phyloP scores from a whole-genome alignment of 2,888 invertebrate genomes.

The Podotricha telesiphe region DNA sequence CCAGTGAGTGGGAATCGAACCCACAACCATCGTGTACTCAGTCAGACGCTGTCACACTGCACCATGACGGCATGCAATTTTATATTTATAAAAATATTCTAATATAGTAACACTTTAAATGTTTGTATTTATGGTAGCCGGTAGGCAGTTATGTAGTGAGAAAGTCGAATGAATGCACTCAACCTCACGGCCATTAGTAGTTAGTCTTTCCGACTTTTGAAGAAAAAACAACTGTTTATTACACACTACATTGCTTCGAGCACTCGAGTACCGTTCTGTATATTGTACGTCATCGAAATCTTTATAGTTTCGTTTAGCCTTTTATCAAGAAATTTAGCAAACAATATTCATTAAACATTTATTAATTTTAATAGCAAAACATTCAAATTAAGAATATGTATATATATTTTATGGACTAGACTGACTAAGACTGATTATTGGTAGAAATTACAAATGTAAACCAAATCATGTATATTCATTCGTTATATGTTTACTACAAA shows the following conservation, averaged over 20 bases:
- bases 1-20: too few relatives aligned
- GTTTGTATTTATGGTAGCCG: background rate
- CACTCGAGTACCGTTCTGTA: conserved; percentile 14
- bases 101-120: background rate
- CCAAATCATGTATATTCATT: background rate
- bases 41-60: too few relatives aligned
- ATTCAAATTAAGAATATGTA: background rate
- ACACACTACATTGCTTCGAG: conserved; percentile 13
- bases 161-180: conserved; percentile 25
- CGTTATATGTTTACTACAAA: background rate
- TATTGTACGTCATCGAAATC: background rate
- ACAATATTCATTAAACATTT: background rate
- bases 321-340: background rate
- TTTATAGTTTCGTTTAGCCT: background rate
- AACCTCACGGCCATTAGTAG: conserved; percentile 22
- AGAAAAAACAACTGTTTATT: conserved; percentile 25
- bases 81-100: background rate
- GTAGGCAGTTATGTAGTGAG: conserved; percentile 22
- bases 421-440: too few relatives aligned
- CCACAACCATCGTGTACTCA: too few relatives aligned
- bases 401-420: background rate
- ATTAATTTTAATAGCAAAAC: conserved; percentile 1
- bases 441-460: too few relatives aligned
- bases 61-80: too few relatives aligned
- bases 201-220: conserved; percentile 24